Conservation (phyloP, 2,113 vertebrate genomes). For the Anser cygnoides region DNA sequence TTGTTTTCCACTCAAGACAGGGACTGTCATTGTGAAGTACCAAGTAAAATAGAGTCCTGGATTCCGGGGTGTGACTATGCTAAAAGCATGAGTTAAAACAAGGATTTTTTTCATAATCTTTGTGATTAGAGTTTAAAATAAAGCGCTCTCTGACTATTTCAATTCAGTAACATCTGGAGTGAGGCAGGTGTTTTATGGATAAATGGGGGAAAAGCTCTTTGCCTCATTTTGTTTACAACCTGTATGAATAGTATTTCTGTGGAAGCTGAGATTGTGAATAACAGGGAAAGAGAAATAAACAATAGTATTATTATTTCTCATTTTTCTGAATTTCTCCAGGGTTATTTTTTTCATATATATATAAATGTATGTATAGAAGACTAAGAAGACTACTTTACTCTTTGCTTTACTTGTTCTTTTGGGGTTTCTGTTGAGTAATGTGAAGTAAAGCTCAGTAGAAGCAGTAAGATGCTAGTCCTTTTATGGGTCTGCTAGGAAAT, state of each 20-base stretch:
- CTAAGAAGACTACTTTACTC: not conserved
- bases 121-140: constrained; percentile 43
- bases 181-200: constrained; percentile 50
- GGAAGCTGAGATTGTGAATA: not conserved
- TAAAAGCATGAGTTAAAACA: constrained; percentile 16
- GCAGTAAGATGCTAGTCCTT: not conserved
- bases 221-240: constrained; percentile 26
- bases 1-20: not conserved
- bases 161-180: constrained; percentile 26
- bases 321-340: not conserved
- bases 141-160: constrained; percentile 46
- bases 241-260: not conserved
- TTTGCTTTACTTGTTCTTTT: not conserved
- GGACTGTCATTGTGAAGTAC: not conserved
- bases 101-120: not conserved
- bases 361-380: too few species aligned
- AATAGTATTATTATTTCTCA: not conserved
- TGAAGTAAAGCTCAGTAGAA: not conserved
- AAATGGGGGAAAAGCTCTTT: constrained; percentile 32
- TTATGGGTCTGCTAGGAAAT: not conserved
- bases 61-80: not conserved
- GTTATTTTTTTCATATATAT: not conserved
- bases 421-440: not conserved
- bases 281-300: not conserved
- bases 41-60: not conserved